Evolutionary conservation across 2,797 vertebrate species (phyloP).

Genomic region (Megaceryle alcyon): DNA sequence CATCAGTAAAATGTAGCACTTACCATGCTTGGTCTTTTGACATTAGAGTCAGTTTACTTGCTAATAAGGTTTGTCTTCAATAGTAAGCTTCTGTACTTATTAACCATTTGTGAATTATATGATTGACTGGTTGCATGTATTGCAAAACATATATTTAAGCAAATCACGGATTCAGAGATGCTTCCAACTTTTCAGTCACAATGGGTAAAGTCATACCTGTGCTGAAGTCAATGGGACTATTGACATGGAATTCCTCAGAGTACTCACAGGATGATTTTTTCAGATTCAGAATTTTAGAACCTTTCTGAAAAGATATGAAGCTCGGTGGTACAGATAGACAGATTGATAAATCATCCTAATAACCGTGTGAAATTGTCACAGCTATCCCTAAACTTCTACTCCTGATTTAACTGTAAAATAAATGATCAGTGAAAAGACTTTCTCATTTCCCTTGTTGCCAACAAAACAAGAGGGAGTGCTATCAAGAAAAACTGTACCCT

Average conservation of each 20-base stretch:
- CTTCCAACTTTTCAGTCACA: background rate
- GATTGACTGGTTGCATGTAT: background rate
- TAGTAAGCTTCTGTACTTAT: background rate
- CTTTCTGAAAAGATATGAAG: background rate
- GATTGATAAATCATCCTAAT: background rate
- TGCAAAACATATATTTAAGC: background rate
- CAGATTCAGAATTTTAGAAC: background rate
- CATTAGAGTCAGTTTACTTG: background rate
- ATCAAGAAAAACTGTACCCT: conserved; percentile 81
- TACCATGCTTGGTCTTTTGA: background rate
- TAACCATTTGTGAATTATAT: background rate
- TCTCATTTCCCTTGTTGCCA: background rate
- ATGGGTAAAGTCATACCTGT: background rate
- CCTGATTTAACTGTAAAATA: background rate
- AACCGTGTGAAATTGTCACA: background rate
- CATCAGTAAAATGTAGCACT: background rate
- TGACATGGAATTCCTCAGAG: background rate
- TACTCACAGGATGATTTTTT: background rate
- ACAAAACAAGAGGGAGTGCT: background rate
- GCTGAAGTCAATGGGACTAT: background rate
- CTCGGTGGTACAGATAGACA: background rate
- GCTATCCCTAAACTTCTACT: background rate
- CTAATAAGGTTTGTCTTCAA: background rate
- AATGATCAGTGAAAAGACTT: background rate
- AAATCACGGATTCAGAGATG: background rate